phyloP scores from a whole-genome alignment of 2,113 vertebrate genomes.

The Malurus alboscapulatus region DNA sequence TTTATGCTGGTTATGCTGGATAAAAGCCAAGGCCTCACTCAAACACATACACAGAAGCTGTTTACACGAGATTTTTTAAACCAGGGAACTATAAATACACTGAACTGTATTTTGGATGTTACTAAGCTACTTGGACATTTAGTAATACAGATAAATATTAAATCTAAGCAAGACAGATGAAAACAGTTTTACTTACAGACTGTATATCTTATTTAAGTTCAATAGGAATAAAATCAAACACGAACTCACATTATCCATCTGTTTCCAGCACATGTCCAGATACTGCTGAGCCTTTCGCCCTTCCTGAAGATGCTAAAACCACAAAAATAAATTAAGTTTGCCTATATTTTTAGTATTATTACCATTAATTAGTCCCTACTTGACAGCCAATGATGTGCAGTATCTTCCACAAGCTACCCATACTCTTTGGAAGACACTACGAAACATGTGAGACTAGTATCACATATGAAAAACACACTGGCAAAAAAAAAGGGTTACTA shows the following conservation, averaged over 20 bases:
- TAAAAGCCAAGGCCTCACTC: background rate
- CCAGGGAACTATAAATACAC: background rate
- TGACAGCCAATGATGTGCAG: background rate
- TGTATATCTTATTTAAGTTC: background rate
- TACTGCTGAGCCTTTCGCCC: slow-evolving; percentile 95
- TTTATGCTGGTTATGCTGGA: background rate
- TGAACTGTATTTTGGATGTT: background rate
- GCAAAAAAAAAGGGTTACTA: background rate
- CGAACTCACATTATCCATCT: slow-evolving; percentile 97
- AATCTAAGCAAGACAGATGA: background rate
- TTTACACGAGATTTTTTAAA: background rate
- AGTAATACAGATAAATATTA: background rate
- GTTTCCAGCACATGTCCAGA: slow-evolving; percentile 97
- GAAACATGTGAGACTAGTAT: background rate
- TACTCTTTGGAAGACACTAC: background rate
- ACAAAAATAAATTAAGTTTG: background rate
- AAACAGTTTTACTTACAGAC: background rate
- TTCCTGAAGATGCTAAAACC: slow-evolving; percentile 93
- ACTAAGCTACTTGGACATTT: background rate
- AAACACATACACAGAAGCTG: background rate
- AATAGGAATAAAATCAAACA: background rate
- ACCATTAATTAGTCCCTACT: background rate
- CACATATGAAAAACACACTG: background rate
- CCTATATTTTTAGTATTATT: background rate
- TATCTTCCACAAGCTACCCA: background rate